These are phyloP conservation scores for Glyphotaelius pellucidus DNA, from an alignment of 2,888 invertebrate genomes.

Conservation along the genomic window DNA sequence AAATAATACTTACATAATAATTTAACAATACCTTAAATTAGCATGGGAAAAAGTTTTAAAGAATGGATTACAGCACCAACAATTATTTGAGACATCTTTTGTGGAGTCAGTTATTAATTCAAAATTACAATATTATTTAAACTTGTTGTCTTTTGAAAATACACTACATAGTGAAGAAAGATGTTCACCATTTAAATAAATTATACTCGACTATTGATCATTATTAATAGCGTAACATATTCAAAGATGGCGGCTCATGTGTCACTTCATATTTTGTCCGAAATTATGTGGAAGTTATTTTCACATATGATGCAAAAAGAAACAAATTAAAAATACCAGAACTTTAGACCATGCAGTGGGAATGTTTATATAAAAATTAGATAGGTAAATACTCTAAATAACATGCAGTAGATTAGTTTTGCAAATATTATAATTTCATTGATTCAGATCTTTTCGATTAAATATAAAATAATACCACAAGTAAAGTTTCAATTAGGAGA, in stretches of 20 bases:
- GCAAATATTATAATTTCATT: neutral
- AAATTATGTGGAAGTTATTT: neutral
- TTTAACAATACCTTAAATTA: neutral
- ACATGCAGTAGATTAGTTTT: neutral
- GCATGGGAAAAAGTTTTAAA: neutral
- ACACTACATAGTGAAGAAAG: neutral
- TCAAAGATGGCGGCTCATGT: neutral
- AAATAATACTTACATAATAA: neutral
- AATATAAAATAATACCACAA: constrained; percentile 2
- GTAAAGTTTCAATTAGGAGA: neutral
- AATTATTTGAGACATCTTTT: neutral
- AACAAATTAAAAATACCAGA: neutral
- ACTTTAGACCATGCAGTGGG: neutral
- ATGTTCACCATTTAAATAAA: neutral
- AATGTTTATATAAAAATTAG: neutral
- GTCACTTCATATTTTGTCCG: neutral
- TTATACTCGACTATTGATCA: neutral
- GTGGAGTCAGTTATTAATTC: neutral
- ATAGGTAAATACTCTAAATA: neutral
- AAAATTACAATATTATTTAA: neutral
- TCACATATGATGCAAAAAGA: neutral
- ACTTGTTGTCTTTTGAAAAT: neutral
- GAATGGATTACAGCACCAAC: neutral
- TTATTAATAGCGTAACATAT: neutral
- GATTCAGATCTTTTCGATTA: neutral